These are phyloP conservation scores for Lasioglossum villosulum DNA, from an alignment of 2,888 invertebrate genomes.

Conservation along the genomic window DNA sequence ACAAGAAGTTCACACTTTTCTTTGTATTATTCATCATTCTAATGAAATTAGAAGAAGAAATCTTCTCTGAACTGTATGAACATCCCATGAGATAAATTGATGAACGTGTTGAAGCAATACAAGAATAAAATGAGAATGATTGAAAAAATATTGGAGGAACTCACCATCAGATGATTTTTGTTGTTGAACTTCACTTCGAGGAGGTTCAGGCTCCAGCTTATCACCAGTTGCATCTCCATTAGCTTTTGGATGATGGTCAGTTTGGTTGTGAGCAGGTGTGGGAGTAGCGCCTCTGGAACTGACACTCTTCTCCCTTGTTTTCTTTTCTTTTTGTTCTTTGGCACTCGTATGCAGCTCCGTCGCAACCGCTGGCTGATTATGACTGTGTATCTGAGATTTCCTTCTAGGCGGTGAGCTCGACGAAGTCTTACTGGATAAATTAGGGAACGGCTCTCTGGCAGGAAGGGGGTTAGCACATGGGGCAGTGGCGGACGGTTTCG, in stretches of 20 bases:
- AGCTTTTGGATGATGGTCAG: slow-evolving; percentile 71
- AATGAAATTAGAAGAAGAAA: neutral
- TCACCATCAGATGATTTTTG: slow-evolving; percentile 78
- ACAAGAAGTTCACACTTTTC: neutral
- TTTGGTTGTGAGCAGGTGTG: slow-evolving; percentile 71
- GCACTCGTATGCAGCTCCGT: slow-evolving; percentile 66
- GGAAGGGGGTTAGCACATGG: slow-evolving; percentile 68
- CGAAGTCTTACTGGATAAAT: slow-evolving; percentile 67
- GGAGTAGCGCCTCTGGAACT: slow-evolving; percentile 73
- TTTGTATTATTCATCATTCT: too few species aligned
- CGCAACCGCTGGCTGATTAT: slow-evolving; percentile 47
- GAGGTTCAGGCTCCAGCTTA: slow-evolving; percentile 73
- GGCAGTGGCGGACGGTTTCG: slow-evolving; percentile 68
- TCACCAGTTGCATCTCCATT: slow-evolving; percentile 79
- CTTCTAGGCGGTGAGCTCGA: slow-evolving; percentile 78
- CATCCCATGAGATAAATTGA: neutral
- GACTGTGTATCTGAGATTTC: slow-evolving; percentile 73
- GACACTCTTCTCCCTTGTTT: slow-evolving; percentile 75
- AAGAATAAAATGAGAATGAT: neutral
- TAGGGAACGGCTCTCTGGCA: slow-evolving; percentile 72
- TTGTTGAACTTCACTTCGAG: slow-evolving; percentile 71
- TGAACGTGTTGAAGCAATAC: neutral
- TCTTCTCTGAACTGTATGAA: neutral
- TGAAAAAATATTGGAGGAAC: slow-evolving; percentile 48
- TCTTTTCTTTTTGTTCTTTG: slow-evolving; percentile 76